These are phyloP conservation scores for Pteronura brasiliensis DNA, from an alignment of 2,113 vertebrate species.

Conservation along the genomic window DNA sequence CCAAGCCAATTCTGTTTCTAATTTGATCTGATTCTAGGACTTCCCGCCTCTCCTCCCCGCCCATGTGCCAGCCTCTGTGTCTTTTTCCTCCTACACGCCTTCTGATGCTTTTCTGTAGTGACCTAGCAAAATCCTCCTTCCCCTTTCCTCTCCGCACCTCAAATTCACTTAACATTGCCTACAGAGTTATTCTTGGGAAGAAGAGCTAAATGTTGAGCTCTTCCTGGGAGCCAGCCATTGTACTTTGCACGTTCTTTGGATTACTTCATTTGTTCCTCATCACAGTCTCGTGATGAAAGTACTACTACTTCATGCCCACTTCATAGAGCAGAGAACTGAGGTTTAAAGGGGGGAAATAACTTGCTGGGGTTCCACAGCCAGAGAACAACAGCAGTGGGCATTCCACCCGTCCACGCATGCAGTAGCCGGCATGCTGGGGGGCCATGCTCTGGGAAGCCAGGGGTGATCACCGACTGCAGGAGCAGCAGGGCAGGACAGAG, in stretches of 20 bases:
- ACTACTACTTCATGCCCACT: background rate
- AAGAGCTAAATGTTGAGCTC: background rate
- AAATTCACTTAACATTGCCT: background rate
- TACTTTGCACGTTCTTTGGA: background rate
- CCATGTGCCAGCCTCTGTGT: too few species aligned
- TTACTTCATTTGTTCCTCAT: background rate
- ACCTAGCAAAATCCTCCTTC: background rate
- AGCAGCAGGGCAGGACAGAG: background rate
- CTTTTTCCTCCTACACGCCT: background rate
- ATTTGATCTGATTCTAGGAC: background rate
- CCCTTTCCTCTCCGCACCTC: background rate
- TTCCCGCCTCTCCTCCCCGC: background rate
- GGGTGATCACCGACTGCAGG: background rate
- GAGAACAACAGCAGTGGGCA: background rate
- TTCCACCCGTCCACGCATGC: too few species aligned
- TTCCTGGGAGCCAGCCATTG: background rate
- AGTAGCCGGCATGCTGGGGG: background rate
- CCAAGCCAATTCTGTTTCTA: background rate
- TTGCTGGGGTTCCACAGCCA: background rate
- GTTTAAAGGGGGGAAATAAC: background rate
- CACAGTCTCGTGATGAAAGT: background rate
- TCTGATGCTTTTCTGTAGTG: background rate
- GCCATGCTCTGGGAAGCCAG: background rate
- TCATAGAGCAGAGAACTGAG: background rate
- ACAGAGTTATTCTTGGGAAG: background rate